These are phyloP conservation scores for Elephas maximus DNA, from an alignment of 2,113 vertebrate species.

Conservation along the genomic window DNA sequence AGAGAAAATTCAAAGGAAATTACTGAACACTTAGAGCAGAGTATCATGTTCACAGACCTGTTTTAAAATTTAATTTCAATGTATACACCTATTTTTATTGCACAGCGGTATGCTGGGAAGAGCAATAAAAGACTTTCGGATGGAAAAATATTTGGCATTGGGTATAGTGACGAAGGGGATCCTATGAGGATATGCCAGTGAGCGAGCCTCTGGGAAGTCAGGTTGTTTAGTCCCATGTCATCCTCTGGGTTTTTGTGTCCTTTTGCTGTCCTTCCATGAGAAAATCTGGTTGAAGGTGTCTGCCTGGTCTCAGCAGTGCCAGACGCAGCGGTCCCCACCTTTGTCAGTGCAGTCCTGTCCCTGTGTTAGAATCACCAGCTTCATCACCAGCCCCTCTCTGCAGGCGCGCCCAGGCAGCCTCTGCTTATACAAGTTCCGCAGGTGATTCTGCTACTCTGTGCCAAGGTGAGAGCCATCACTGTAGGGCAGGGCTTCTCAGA, in stretches of 20 bases:
- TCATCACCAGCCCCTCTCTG: not conserved
- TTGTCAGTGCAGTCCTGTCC: not conserved
- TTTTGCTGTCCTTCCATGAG: not conserved
- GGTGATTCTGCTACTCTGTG: not conserved
- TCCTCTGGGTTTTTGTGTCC: not conserved
- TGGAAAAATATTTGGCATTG: not conserved
- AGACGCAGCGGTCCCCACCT: not conserved
- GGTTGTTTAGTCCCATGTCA: fast-evolving
- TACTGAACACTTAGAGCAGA: not conserved
- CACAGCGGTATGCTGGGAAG: not conserved
- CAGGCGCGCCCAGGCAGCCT: not conserved
- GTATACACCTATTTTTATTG: not conserved
- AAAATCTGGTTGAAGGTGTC: not conserved
- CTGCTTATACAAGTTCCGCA: not conserved
- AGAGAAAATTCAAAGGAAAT: not conserved
- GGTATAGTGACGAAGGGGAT: no score
- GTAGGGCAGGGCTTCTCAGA: not conserved
- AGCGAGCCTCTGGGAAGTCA: not conserved
- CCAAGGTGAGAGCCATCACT: not conserved
- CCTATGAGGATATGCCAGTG: not conserved
- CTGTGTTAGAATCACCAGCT: not conserved
- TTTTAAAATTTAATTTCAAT: not conserved
- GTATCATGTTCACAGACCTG: not conserved
- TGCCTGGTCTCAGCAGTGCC: not conserved
- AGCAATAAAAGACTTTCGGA: not conserved